Percentiles rank a stretch among this genome's conserved stretches.
Evolutionary conservation across 2,113 vertebrate genomes (phyloP).

Genomic region (Anhinga anhinga): DNA sequence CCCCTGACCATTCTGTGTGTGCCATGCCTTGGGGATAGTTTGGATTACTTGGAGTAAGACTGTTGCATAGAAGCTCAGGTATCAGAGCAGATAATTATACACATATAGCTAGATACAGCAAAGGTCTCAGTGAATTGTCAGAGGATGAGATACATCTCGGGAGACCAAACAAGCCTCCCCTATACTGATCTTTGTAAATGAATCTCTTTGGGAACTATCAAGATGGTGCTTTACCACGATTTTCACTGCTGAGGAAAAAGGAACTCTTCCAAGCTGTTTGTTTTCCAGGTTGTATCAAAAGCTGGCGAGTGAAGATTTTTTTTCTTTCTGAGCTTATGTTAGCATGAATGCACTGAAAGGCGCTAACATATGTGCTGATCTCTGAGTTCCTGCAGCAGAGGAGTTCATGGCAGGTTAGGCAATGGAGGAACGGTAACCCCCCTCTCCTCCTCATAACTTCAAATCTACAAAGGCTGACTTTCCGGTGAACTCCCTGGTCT

Average conservation of each 20-base stretch:
- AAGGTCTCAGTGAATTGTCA: constrained; percentile 58
- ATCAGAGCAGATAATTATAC: constrained; percentile 73
- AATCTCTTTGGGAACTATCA: constrained; percentile 73
- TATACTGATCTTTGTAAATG: constrained; percentile 64
- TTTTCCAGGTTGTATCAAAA: constrained; percentile 48
- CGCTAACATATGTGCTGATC: not conserved
- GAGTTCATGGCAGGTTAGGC: constrained; percentile 2
- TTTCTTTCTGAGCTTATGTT: constrained; percentile 17
- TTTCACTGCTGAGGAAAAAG: constrained; percentile 48
- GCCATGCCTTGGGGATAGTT: constrained; percentile 60
- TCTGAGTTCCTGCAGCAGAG: not conserved
- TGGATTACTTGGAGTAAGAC: constrained; percentile 45
- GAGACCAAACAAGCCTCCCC: constrained; percentile 59
- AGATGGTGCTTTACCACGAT: constrained; percentile 65
- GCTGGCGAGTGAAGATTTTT: constrained; percentile 23
- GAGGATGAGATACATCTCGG: constrained; percentile 69
- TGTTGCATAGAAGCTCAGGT: constrained; percentile 58
- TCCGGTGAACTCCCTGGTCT: constrained; percentile 14
- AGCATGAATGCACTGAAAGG: not conserved
- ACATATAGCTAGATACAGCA: constrained; percentile 60
- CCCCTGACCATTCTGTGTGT: constrained; percentile 20
- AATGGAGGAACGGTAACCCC: not conserved
- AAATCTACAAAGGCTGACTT: constrained; percentile 40
- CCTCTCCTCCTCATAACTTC: not conserved
- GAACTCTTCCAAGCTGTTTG: constrained; percentile 24